Percentiles rank a stretch among this genome's conserved stretches.
These are phyloP conservation scores for Harpagifer antarcticus DNA, from an alignment of 2,797 vertebrate species.

Conservation along the genomic window DNA sequence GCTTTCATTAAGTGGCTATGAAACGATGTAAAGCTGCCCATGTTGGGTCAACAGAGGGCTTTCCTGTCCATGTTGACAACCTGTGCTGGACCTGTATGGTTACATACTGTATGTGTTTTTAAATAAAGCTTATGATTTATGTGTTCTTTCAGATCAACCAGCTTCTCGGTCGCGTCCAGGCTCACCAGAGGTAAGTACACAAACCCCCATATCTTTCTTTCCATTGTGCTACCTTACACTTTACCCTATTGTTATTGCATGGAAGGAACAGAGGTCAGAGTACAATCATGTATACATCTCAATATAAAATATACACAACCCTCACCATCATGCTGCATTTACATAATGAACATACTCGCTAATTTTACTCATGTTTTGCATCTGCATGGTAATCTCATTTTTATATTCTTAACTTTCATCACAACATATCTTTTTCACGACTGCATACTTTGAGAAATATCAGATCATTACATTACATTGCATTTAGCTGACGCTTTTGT, in stretches of 20 bases:
- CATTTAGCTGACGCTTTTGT: too few relatives aligned
- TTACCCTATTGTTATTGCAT: background rate
- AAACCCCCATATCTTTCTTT: background rate
- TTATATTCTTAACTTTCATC: background rate
- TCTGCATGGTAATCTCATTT: background rate
- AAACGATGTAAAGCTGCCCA: background rate
- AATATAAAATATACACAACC: background rate
- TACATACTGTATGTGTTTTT: background rate
- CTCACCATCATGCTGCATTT: background rate
- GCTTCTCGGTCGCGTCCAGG: conserved; percentile 81
- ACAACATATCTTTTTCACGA: background rate
- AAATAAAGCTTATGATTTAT: background rate
- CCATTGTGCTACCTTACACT: background rate
- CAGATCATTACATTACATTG: too few relatives aligned
- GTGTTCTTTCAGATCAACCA: conserved; percentile 77
- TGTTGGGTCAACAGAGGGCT: background rate
- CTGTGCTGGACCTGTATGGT: background rate
- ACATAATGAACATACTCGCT: background rate
- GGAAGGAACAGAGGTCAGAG: background rate
- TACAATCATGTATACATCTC: background rate
- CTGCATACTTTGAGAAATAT: background rate
- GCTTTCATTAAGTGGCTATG: background rate
- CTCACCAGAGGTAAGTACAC: conserved; percentile 81
- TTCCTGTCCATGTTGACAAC: background rate
- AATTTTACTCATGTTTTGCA: background rate